phyloP scores from a whole-genome alignment of 1,140 invertebrate species.

The Homarus americanus region DNA sequence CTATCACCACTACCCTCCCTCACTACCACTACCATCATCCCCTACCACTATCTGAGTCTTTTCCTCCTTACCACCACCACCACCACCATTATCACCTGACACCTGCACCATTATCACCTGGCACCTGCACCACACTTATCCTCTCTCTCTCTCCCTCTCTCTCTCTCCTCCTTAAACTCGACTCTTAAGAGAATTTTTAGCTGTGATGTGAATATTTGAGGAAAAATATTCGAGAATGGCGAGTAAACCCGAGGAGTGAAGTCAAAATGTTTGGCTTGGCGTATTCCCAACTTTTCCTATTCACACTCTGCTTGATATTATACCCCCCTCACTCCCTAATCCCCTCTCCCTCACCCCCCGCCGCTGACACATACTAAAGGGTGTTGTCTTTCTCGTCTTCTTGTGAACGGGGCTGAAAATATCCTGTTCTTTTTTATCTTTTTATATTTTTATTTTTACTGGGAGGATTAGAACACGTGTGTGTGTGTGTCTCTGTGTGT shows the following conservation, averaged over 20 bases:
- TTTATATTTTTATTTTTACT: no score
- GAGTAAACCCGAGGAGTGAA: neutral
- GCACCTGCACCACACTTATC: no score
- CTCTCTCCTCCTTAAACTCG: neutral
- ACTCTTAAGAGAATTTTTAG: neutral
- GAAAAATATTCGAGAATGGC: neutral
- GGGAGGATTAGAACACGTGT: no score
- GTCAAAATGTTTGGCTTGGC: neutral
- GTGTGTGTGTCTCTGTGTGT: no score
- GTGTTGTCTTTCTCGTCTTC: no score
- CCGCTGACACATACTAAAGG: no score
- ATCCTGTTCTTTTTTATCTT: no score
- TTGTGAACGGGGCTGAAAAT: no score
- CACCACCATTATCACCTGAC: neutral
- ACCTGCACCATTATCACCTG: neutral
- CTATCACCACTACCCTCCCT: neutral
- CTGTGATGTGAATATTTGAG: neutral
- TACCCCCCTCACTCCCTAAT: no score
- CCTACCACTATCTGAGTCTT: neutral
- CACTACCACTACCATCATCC: neutral
- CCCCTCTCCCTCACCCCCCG: no score
- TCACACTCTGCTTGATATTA: no score
- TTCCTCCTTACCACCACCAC: neutral
- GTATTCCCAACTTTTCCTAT: neutral
- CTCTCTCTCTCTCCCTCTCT: conserved; percentile 1